These are phyloP conservation scores for Agriotes lineatus DNA, from an alignment of 2,888 invertebrate genomes.

Conservation along the genomic window DNA sequence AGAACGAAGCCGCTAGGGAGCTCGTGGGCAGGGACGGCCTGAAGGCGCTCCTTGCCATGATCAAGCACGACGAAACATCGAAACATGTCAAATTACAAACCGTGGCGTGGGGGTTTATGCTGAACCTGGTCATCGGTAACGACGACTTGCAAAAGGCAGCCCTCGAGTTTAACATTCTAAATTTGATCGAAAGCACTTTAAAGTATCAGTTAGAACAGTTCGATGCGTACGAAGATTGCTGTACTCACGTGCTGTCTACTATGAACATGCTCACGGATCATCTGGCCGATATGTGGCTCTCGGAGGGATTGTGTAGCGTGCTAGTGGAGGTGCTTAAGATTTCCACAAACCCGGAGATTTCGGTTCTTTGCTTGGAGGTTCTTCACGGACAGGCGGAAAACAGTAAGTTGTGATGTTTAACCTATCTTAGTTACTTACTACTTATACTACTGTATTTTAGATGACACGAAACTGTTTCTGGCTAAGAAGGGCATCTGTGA, in stretches of 20 bases:
- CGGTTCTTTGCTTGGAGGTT: constrained; percentile 82
- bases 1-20: constrained; percentile 80
- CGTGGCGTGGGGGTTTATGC: constrained; percentile 80
- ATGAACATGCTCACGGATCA: constrained; percentile 75
- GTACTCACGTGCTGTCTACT: constrained; percentile 70
- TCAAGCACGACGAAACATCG: constrained; percentile 52
- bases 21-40: constrained; percentile 63
- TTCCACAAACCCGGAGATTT: constrained; percentile 78
- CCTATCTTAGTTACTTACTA: background rate
- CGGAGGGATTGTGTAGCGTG: constrained; percentile 57
- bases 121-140: constrained; percentile 85
- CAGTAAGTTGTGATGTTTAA: constrained; percentile 67
- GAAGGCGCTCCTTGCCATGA: constrained; percentile 54
- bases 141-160: constrained; percentile 74
- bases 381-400: constrained; percentile 82
- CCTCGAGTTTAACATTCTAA: constrained; percentile 70
- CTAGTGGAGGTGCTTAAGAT: constrained; percentile 74
- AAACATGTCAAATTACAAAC: constrained; percentile 60
- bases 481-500: constrained; percentile 84
- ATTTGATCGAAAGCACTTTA: constrained; percentile 69
- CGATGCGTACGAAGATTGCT: constrained; percentile 71
- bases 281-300: constrained; percentile 67
- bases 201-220: constrained; percentile 66
- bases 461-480: constrained; percentile 81
- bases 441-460: constrained; percentile 66